A percentile compares a stretch with the other conserved stretches of the same genome.
Conservation (phyloP, 2,888 invertebrate species). For the Tenthredo distinguenda region DNA sequence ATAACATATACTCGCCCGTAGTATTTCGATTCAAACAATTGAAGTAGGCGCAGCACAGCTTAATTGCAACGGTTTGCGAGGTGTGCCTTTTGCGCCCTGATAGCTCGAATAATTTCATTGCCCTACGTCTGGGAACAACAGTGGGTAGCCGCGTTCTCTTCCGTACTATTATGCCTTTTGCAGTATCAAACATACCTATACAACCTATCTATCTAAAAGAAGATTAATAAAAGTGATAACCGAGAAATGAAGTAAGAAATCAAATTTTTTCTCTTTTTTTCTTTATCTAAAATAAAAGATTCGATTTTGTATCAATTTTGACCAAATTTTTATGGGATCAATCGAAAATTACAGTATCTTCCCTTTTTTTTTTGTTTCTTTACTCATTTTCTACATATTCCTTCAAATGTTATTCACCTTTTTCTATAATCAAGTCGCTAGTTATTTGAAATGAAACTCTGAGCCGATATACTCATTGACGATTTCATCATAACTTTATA, state of each 20-base stretch:
- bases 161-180: neutral
- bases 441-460: too few species aligned
- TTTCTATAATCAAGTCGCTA: neutral
- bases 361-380: neutral
- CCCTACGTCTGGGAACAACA: constrained; percentile 11
- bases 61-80: constrained; percentile 63
- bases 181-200: neutral
- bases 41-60: constrained; percentile 67
- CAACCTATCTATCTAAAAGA: neutral
- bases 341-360: neutral
- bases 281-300: neutral
- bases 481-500: neutral
- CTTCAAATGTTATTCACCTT: neutral
- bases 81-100: constrained; percentile 64
- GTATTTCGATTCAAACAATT: constrained; percentile 62
- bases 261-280: neutral
- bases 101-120: constrained; percentile 55
- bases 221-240: neutral
- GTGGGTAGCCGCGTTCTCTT: neutral
- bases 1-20: neutral
- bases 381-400: too few species aligned
- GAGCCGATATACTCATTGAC: neutral
- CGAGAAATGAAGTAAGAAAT: neutral
- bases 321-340: neutral
- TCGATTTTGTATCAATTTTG: neutral